phyloP scores from a whole-genome alignment of 2,113 vertebrate genomes.

The cattle (Bos taurus) region ARS-UCD2.0 NC_037340.1:74157501-74158000 shows the following conservation, averaged over 20 bases:
- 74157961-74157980: neutral
- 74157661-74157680: neutral
- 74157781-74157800: neutral
- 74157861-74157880: neutral
- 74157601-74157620: neutral
- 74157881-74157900: neutral
- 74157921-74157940: neutral
- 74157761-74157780: neutral
- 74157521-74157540: neutral
- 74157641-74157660: neutral
- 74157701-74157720: neutral
- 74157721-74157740: neutral
- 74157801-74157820: neutral
- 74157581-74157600: neutral
- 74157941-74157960: neutral
- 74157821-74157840: too few relatives aligned
- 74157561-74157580: neutral
- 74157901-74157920: fast-evolving
- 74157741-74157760: neutral
- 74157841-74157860: neutral
- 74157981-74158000: neutral
- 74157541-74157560: neutral
- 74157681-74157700: fast-evolving
- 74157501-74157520: neutral
- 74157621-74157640: neutral